Evolutionary conservation across 1,140 invertebrate species (phyloP), one percentile per base, ranked within the genome.

Genomic region (Drosophila orena): DNA sequence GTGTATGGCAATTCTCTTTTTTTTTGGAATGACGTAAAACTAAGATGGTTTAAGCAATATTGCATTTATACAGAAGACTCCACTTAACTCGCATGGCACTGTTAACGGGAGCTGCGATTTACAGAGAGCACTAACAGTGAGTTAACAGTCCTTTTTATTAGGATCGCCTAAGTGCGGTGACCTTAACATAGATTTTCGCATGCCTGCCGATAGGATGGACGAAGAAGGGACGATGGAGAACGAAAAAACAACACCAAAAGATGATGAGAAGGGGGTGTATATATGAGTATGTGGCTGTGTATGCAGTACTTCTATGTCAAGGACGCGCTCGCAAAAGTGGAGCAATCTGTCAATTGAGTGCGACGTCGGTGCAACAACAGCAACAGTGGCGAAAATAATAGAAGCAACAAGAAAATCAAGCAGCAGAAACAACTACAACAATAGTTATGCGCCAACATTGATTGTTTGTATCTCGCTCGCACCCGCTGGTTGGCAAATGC

Each of bases 301-400:
- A 44, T 52, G 40, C 24, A 68, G 64, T 34, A 35, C 50, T 77
- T 69, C 40, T 77, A 52, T 73, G 74, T 77, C 74, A 77, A 77
- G 74, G 74, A 77, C 74, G 52, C 40, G 24, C 56, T 58, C 50
- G 42, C 55, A 61, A 77, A 77, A 57, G 54, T 60, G 62, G 74
- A 53, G 61, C 62, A 59, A 64, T 55, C 50, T 56, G 64, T 5
- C 58, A 65, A 46, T 62, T 44, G 60, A 64, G 34, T 15, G 37
- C 57, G 14, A 30, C 43, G 54, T 11, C 17, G 35, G 43, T 42
- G 17, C 35, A 42, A 40, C 10, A 59, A 1, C 22, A 59, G 37
- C 22, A 60, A 38, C 34, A 17, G 34, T 60, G 49, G 38, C 20
- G 22, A 60, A 60, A 60, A 54, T 53, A 37, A 22, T 52, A 59